Base-by-base conservation (phyloP, 2,888 invertebrate genomes). In the Andrena bucephala region DNA sequence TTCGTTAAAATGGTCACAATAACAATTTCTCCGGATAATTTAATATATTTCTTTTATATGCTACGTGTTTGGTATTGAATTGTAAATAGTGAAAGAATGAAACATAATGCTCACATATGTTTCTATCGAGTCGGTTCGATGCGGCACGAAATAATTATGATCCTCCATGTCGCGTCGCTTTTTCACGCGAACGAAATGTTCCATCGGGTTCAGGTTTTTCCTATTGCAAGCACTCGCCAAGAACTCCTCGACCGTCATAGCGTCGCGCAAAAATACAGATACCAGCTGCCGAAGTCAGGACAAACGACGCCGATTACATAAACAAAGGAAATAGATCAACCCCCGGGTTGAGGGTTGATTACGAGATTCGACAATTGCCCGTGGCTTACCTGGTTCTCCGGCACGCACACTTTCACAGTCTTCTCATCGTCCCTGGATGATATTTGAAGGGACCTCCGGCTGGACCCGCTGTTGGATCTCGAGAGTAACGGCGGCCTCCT, bases 211-310 rank as follows among this genome's bases (percentile, higher is more conserved):
- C 88, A 99, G 96, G 90, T 97, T 98, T 94, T 98, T 98, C 89
- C 98, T 96, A 87, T 97, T 97, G 95, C 99, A 99, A 68, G 98
- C 98, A 89, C 97, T 97, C 62, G 98, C 98, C 86, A 99, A 95
- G 94, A 99, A 98, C 94, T 99, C 99, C 94, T 99, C 98, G 66
- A 99, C 98, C 50, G 98, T 97, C 97, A 99, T 99, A 84, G 97
- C 97, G 86, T 98, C 98, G 90, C 98, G 96, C 89, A 98, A 96
- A 92, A 97, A 97, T 87, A 98, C 98, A 76, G 97, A 97, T 70
- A 98, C 98, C 86, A 94, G 94, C 95, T 96, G 92, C 10, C 24
- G 24, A 91, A 74, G n/a, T 60, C 4, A 10, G 33, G 52, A 10
- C 10, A 42, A 13, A 13, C 36, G 36, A 10, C 36, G 2, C 10